Conservation (phyloP, 1,140 invertebrate species). For the Hylaeus volcanicus region DNA sequence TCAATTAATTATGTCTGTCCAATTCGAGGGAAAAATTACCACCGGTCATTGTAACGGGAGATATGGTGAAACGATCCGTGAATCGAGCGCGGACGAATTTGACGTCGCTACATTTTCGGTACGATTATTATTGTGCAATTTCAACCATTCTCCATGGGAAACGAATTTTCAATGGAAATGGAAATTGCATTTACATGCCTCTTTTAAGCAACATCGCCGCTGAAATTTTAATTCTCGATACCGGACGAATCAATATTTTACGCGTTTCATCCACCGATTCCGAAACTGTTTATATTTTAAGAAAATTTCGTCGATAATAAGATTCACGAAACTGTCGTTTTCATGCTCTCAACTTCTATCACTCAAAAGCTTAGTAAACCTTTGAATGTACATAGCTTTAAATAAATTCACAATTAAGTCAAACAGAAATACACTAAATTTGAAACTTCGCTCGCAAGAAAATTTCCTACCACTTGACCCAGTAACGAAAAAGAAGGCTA, state of each 20-base stretch:
- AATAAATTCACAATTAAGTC: too few species aligned
- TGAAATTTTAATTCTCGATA: constrained; percentile 2
- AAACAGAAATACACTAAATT: too few species aligned
- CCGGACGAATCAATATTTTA: background rate
- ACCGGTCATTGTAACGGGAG: background rate
- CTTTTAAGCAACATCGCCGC: background rate
- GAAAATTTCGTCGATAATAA: too few species aligned
- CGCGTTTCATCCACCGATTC: background rate
- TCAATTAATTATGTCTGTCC: constrained; percentile 31
- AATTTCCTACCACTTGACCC: too few species aligned
- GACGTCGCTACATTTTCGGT: constrained; percentile 30
- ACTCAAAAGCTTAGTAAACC: too few species aligned
- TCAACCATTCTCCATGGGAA: background rate
- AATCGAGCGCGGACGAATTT: constrained; percentile 18
- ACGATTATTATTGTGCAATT: constrained; percentile 31
- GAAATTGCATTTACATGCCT: constrained; percentile 15
- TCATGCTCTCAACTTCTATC: too few species aligned
- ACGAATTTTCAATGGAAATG: constrained; percentile 25
- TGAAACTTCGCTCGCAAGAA: too few species aligned
- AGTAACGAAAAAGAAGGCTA: too few species aligned
- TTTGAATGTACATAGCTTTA: too few species aligned
- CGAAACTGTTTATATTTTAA: background rate
- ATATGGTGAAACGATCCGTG: constrained; percentile 26
- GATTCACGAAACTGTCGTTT: too few species aligned
- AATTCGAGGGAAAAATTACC: constrained; percentile 19